Base-by-base conservation (phyloP, 1,140 invertebrate genomes). In the Sweltsa coloradensis region DNA sequence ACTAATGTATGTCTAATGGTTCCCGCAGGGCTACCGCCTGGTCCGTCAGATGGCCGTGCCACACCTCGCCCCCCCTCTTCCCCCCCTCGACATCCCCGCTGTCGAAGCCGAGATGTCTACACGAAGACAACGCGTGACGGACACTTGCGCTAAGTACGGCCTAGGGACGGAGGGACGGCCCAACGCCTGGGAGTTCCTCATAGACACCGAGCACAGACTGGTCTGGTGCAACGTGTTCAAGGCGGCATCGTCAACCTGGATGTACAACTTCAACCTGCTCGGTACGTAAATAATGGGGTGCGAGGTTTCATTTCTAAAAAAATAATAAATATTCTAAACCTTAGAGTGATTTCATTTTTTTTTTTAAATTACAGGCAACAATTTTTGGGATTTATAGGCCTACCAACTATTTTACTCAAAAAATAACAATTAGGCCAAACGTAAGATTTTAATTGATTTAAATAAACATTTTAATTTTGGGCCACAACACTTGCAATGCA, bases 171-270 rank as follows among this genome's bases (percentile, higher is more conserved):
- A 47, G 18, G 48, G 34, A 37, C 25, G 61, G 53, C 55, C 55
- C 11, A 59, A 59, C 39, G 56, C 57, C 0, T 57, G 57, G 56
- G 57, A 59, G 40, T 59, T 59, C 34, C 45, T 59, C 16, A 55
- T 59, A 23, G 55, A 51, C 29, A 18, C 52, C 18, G 45, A 49
- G 21, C 51, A 52, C 41, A 36, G 52, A 2, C 24, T 59, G 19
- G 46, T 57, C 7, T 64, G 59, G 59, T 64, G 62, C 50, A 62
- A 59, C 21, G 46, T 64, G n/a, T 64, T 60, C 51, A 64, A 64
- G 41, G 60, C 62, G 24, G 62, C 59, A 3, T 60, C 57, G 34
- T 56, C 62, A 5, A 53, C 61, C 3, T 63, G 60, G 60, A 51
- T 64, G 46, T 57, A 57, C 49, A 57, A 57, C 46, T 58, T 58